These are phyloP conservation scores for Agonopterix subpropinquella DNA, from an alignment of 2,888 invertebrate species.

Conservation along the genomic window DNA sequence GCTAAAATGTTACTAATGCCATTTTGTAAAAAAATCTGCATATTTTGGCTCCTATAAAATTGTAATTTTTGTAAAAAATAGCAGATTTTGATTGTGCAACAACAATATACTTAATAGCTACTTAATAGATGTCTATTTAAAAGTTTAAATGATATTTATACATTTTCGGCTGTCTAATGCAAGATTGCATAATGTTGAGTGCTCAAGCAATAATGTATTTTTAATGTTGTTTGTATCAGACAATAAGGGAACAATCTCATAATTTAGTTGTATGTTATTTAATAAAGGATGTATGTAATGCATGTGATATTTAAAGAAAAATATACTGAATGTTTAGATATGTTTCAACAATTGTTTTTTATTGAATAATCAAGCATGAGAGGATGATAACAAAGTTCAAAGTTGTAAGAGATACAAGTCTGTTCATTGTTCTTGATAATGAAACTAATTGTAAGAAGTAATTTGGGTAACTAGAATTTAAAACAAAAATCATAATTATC, in stretches of 20 bases:
- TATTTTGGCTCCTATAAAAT: not conserved
- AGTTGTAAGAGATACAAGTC: too few species aligned
- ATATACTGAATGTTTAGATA: slow-evolving; percentile 22
- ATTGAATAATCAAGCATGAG: not conserved
- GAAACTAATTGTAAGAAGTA: not conserved
- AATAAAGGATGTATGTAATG: slow-evolving; percentile 18
- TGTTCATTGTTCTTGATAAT: too few species aligned
- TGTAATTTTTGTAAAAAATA: not conserved
- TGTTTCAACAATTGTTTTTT: slow-evolving; percentile 12
- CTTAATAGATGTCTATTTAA: slow-evolving; percentile 1
- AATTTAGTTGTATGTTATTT: slow-evolving; percentile 17
- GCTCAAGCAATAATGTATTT: slow-evolving; percentile 17
- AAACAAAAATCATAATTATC: not conserved
- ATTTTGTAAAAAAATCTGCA: not conserved
- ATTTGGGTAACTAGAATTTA: not conserved
- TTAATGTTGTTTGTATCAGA: slow-evolving; percentile 24
- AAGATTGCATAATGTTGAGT: slow-evolving; percentile 11
- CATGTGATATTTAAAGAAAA: slow-evolving; percentile 31
- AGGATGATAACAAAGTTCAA: too few species aligned
- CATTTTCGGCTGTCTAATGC: slow-evolving; percentile 8
- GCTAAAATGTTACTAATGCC: not conserved
- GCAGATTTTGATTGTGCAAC: not conserved
- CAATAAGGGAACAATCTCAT: slow-evolving; percentile 54
- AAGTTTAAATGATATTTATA: not conserved
- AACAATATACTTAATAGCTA: not conserved